Percentiles rank a stretch among this genome's conserved stretches.
Conservation (phyloP, 2,888 invertebrate species). For the Leucoma salicis region DNA sequence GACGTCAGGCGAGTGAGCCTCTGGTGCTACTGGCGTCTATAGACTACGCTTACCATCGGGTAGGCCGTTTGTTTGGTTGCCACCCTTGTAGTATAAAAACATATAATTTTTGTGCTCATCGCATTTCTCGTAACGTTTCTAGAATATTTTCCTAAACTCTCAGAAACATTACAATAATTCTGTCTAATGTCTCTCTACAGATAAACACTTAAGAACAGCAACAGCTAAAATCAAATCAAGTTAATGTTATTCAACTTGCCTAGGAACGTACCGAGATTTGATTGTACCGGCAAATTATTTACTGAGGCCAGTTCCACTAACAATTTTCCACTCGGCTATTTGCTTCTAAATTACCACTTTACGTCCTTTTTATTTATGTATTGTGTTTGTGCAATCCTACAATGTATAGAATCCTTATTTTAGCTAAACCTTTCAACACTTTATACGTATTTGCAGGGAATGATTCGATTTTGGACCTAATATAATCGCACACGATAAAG, state of each 20-base stretch:
- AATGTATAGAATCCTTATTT: constrained; percentile 25
- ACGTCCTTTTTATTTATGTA: constrained; percentile 33
- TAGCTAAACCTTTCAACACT: constrained; percentile 18
- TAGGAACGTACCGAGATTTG: constrained; percentile 34
- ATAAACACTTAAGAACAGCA: not conserved
- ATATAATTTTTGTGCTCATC: no score
- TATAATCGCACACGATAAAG: constrained; percentile 34
- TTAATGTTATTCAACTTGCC: constrained; percentile 28
- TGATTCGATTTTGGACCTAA: constrained; percentile 37
- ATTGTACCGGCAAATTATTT: constrained; percentile 46
- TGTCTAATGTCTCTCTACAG: no score
- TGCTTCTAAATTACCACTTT: constrained; percentile 32
- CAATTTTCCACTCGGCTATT: constrained; percentile 36
- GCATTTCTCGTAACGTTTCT: no score
- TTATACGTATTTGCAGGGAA: constrained; percentile 29
- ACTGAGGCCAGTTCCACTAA: constrained; percentile 35
- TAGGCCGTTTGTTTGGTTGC: no score
- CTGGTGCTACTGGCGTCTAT: no score
- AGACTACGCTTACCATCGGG: no score
- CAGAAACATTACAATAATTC: no score
- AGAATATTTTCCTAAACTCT: no score
- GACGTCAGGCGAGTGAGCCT: no score
- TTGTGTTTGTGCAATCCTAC: constrained; percentile 32
- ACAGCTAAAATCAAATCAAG: constrained; percentile 20
- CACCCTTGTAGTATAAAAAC: no score